These are phyloP conservation scores for Pristiophorus japonicus DNA, from an alignment of 2,113 vertebrate genomes.

Conservation along the genomic window DNA sequence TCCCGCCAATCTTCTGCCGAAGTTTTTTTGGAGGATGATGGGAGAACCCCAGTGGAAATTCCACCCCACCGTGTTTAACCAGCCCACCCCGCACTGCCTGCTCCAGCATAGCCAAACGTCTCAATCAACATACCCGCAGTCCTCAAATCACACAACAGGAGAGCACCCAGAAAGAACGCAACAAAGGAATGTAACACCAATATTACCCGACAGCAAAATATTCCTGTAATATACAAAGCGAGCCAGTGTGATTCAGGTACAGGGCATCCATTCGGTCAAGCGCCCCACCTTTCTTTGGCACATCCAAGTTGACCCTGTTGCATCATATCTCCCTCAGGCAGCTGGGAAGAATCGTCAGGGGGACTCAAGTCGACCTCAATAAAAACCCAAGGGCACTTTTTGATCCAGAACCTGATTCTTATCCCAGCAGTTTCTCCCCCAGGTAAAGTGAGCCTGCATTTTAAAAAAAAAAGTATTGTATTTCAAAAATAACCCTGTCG, in stretches of 20 bases:
- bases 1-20: background rate
- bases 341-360: background rate
- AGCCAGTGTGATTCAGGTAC: background rate
- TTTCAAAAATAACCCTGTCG: slow-evolving; percentile 17
- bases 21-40: background rate
- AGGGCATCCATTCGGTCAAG: background rate
- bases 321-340: background rate
- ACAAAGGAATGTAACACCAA: background rate
- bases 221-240: background rate
- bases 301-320: background rate
- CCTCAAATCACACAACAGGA: background rate
- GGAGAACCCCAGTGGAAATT: background rate
- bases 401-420: background rate
- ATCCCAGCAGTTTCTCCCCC: background rate
- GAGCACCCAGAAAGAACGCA: background rate
- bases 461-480: background rate
- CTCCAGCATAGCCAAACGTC: background rate
- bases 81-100: background rate
- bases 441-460: background rate
- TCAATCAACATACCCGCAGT: background rate
- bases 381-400: background rate
- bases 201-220: background rate
- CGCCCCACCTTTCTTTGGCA: background rate
- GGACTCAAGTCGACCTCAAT: background rate
- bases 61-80: background rate